Evolutionary conservation across 2,888 invertebrate genomes (phyloP).

Genomic region (Steinernema hermaphroditum): DNA sequence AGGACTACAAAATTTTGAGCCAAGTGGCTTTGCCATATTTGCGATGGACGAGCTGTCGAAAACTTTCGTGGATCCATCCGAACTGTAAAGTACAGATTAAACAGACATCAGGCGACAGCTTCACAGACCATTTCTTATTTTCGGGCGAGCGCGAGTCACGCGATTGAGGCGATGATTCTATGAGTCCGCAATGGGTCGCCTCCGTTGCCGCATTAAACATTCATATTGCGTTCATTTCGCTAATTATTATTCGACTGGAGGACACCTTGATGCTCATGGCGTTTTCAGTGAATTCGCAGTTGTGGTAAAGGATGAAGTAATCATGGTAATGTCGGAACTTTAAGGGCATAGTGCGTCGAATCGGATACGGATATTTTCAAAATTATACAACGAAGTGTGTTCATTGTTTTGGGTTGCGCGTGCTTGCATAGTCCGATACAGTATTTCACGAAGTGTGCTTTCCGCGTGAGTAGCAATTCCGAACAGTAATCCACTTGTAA

Average conservation of each 20-base stretch:
- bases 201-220: conserved; percentile 25
- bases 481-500: no score
- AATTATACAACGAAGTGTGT: no score
- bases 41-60: conserved; percentile 60
- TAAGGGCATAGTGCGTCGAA: not conserved
- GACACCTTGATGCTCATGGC: no score
- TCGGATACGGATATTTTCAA: no score
- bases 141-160: not conserved
- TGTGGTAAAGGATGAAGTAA: no score
- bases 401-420: no score
- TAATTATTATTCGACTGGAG: conserved; percentile 24
- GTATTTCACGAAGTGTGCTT: no score
- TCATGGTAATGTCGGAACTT: no score
- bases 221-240: conserved; percentile 29
- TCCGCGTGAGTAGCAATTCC: no score
- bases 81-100: conserved; percentile 50
- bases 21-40: conserved; percentile 64
- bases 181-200: not conserved
- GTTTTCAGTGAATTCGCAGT: no score
- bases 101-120: not conserved
- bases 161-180: conserved; percentile 18
- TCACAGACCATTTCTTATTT: conserved; percentile 18
- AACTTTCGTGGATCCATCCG: conserved; percentile 65
- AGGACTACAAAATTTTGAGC: conserved; percentile 60
- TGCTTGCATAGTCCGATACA: no score